Evolutionary conservation across 2,797 vertebrate genomes (phyloP).

Genomic region (Crocodylus rhombifer): DNA sequence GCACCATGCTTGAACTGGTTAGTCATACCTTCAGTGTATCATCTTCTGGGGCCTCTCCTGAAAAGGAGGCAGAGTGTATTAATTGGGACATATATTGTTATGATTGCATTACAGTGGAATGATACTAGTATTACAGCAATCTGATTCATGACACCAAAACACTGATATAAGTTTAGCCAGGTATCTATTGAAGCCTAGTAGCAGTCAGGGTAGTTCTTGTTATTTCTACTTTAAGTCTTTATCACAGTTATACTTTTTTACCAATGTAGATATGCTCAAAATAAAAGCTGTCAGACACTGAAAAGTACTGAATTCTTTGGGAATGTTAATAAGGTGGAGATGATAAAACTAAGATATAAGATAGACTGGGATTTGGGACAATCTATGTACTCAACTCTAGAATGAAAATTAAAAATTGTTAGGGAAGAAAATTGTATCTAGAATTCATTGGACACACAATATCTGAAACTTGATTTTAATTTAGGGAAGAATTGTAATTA

Average conservation of each 20-base stretch:
- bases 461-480: background rate
- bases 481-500: background rate
- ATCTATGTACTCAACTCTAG: background rate
- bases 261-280: background rate
- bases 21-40: no score
- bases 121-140: background rate
- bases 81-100: background rate
- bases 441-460: background rate
- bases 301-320: background rate
- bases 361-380: background rate
- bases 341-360: background rate
- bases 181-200: background rate
- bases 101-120: background rate
- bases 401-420: background rate
- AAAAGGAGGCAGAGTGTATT: background rate
- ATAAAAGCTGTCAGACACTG: background rate
- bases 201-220: no score
- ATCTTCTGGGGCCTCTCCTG: no score
- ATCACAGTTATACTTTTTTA: background rate
- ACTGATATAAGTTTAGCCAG: background rate
- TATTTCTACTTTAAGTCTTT: background rate
- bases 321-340: background rate
- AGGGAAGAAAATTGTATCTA: background rate
- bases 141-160: background rate
- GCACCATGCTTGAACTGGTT: no score